These are phyloP conservation scores for Aulostomus chinensis DNA, from an alignment of 2,797 vertebrate genomes.

Conservation along the genomic window DNA sequence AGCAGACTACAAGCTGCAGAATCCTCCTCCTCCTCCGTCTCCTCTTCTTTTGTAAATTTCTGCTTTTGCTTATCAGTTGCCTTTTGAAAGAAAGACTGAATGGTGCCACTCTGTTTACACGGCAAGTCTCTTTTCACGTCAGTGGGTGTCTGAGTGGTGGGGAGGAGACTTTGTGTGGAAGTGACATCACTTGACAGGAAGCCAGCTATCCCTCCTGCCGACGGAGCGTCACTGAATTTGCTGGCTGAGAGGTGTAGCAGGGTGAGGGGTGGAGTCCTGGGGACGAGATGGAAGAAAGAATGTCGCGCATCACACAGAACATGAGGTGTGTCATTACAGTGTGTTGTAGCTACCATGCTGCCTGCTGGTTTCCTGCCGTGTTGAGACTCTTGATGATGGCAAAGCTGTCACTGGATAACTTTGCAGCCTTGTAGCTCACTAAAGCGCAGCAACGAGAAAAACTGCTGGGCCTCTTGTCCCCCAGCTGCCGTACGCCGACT, in stretches of 20 bases:
- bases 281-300: slow-evolving; percentile 6
- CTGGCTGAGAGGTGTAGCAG: slow-evolving; percentile 87
- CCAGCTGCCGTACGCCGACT: slow-evolving; percentile 86
- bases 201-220: slow-evolving; percentile 80
- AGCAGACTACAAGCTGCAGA: slow-evolving; percentile 1
- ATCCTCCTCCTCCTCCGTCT: slow-evolving; percentile 5
- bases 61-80: slow-evolving; percentile 78
- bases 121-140: slow-evolving; percentile 48
- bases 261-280: slow-evolving; percentile 90
- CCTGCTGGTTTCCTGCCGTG: slow-evolving; percentile 84
- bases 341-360: slow-evolving; percentile 83
- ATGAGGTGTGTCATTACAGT: neutral
- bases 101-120: slow-evolving; percentile 76
- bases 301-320: neutral
- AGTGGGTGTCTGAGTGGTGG: slow-evolving; percentile 14
- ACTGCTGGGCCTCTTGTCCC: slow-evolving; percentile 76
- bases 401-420: slow-evolving; percentile 87
- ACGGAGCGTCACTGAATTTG: slow-evolving; percentile 84
- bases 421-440: slow-evolving; percentile 86
- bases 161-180: slow-evolving; percentile 58
- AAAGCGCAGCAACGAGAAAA: slow-evolving; percentile 90
- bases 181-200: slow-evolving; percentile 83
- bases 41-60: slow-evolving; percentile 10
- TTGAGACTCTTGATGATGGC: slow-evolving; percentile 90
- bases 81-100: slow-evolving; percentile 89